Evolutionary conservation across 2,113 vertebrate genomes (phyloP).

Genomic region (Zeus faber): DNA sequence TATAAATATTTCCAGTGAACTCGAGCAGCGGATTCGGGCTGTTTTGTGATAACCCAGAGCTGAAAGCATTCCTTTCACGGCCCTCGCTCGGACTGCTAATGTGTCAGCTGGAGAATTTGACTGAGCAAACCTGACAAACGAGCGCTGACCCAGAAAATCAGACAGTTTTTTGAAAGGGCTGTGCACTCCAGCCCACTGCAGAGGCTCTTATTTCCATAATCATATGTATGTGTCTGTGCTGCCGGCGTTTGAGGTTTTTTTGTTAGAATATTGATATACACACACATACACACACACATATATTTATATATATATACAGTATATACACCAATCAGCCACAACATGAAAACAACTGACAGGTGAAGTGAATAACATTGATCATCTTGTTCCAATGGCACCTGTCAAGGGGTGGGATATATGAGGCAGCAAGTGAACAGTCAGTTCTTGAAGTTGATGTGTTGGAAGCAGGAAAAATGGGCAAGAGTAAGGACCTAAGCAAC

Average conservation of each 20-base stretch:
- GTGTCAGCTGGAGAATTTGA: conserved; percentile 25
- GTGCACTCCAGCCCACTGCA: conserved; percentile 6
- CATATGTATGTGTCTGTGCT: background rate
- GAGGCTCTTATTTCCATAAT: background rate
- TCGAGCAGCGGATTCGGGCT: background rate
- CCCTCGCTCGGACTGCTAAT: conserved; percentile 7
- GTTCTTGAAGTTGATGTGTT: too few relatives aligned
- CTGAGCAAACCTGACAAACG: conserved; percentile 41
- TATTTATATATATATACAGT: too few relatives aligned
- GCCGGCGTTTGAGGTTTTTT: background rate
- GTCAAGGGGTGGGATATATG: too few relatives aligned
- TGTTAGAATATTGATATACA: too few relatives aligned
- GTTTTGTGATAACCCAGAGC: background rate
- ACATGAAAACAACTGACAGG: too few relatives aligned
- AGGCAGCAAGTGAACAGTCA: too few relatives aligned
- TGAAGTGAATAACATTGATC: too few relatives aligned
- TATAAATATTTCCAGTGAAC: background rate
- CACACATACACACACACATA: too few relatives aligned
- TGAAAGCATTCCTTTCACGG: conserved; percentile 13
- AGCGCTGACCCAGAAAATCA: conserved; percentile 51
- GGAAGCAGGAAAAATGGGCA: too few relatives aligned
- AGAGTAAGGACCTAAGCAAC: too few relatives aligned
- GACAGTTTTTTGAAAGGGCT: conserved; percentile 21
- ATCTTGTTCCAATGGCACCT: too few relatives aligned
- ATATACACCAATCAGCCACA: too few relatives aligned